Evolutionary conservation across 2,797 vertebrate genomes (phyloP), one percentile per base, ranked within the genome.

Genomic region (Pagetopsis macropterus): DNA sequence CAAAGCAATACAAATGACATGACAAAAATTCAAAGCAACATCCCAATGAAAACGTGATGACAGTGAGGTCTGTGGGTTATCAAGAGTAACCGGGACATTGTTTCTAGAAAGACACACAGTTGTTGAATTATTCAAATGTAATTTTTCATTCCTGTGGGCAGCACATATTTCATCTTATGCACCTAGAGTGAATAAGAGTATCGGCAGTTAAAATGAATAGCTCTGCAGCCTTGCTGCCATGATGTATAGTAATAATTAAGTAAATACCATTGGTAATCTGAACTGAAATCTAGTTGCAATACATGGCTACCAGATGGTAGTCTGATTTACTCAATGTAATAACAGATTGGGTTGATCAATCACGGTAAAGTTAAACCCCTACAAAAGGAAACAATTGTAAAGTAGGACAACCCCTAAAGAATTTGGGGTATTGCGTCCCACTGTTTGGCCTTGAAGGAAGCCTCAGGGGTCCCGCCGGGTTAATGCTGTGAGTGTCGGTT

Each of bases 401-500:
- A 70, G 50, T 58, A 57, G 66, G 59, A 65, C 9, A 11, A 68
- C 58, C 64, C 70, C 19, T 41, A 1, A 70, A 59, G 52, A 65
- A 49, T 78, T 70, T 54, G 16, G 33, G 50, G 68, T 46, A 4
- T 44, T 59, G 33, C 17, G 33, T 52, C 66, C 37, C 57, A 41
- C 65, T 76, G 72, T 70, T 57, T 69, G 81, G 82, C 75, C 84
- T 86, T 84, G 81, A 75, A 67, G 61, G 73, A 77, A 79, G 65
- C 76, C 83, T 65, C 27, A 1, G 66, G 83, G 79, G 83, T 89
- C 77, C 75, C 59, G 1, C 33, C n/a, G 85, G 88, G 88, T 89
- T 92, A 88, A 90, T 84, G 86, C 75, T 67, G 17, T 8, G 60
- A 75, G 73, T 40, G 37, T 67, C 69, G 48, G 81, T 43, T 52